These are phyloP conservation scores for Xylota sylvarum DNA, from an alignment of 2,888 invertebrate species.

Conservation along the genomic window DNA sequence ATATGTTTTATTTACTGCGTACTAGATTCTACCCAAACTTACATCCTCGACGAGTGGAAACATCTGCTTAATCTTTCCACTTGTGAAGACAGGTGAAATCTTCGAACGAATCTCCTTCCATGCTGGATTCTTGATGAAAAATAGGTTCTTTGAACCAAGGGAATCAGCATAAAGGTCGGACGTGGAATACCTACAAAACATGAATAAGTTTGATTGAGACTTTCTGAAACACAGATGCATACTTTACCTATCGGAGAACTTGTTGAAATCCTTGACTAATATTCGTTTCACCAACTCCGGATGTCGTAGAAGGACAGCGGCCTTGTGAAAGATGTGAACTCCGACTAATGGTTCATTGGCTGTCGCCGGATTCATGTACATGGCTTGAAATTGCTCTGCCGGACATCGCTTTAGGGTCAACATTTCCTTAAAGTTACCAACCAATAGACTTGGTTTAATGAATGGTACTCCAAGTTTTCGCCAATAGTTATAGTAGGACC, in stretches of 20 bases:
- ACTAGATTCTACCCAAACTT: conserved; percentile 1
- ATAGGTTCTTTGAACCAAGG: conserved; percentile 85
- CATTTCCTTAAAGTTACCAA: conserved; percentile 84
- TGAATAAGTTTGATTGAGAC: no score
- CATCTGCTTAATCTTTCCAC: conserved; percentile 83
- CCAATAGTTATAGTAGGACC: conserved; percentile 80
- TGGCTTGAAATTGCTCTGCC: conserved; percentile 81
- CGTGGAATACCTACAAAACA: conserved; percentile 79
- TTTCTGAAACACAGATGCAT: background rate
- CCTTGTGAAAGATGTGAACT: conserved; percentile 85
- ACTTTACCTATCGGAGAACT: conserved; percentile 83
- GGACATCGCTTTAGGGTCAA: conserved; percentile 81
- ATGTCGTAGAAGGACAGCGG: conserved; percentile 84
- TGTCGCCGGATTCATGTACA: conserved; percentile 82
- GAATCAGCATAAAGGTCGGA: conserved; percentile 83
- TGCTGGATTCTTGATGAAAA: conserved; percentile 85
- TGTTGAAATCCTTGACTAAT: conserved; percentile 85
- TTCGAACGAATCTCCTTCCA: conserved; percentile 85
- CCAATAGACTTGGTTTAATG: conserved; percentile 82
- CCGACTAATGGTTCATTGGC: conserved; percentile 82
- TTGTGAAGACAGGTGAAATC: conserved; percentile 85
- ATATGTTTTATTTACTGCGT: background rate
- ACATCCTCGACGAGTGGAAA: conserved; percentile 82
- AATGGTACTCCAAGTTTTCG: conserved; percentile 82
- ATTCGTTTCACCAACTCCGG: conserved; percentile 85